Evolutionary conservation across 2,888 invertebrate species (phyloP).

Genomic region (Anaspis maculata): DNA sequence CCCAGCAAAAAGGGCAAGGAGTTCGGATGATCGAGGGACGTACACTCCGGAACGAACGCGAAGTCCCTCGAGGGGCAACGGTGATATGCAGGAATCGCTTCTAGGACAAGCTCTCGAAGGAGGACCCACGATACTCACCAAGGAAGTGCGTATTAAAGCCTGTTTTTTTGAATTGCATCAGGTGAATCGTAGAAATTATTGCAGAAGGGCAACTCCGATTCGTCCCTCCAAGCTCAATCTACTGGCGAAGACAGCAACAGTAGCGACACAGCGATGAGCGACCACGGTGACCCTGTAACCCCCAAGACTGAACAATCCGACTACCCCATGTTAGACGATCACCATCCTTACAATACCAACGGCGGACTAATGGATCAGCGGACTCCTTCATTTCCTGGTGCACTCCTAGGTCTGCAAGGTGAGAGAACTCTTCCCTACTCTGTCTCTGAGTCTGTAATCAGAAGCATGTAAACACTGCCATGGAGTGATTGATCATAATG

Average conservation of each 20-base stretch:
- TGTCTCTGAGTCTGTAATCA: neutral
- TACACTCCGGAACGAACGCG: conserved; percentile 42
- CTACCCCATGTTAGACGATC: conserved; percentile 56
- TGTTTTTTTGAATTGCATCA: conserved; percentile 2
- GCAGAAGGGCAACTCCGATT: conserved; percentile 49
- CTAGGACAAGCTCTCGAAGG: conserved; percentile 72
- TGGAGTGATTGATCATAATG: conserved; percentile 5
- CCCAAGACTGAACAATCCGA: conserved; percentile 70
- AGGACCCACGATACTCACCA: conserved; percentile 58
- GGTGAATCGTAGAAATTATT: no score
- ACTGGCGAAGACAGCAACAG: conserved; percentile 79
- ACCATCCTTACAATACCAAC: conserved; percentile 54
- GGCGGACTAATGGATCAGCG: conserved; percentile 54
- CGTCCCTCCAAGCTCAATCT: conserved; percentile 56
- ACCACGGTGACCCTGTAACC: conserved; percentile 55
- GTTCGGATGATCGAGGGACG: conserved; percentile 48
- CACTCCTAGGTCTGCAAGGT: conserved; percentile 76
- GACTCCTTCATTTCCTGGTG: conserved; percentile 69
- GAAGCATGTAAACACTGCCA: conserved; percentile 4
- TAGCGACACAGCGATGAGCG: conserved; percentile 73
- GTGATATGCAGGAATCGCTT: conserved; percentile 62
- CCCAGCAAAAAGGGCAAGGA: conserved; percentile 62
- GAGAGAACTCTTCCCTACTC: conserved; percentile 20
- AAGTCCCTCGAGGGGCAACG: conserved; percentile 55
- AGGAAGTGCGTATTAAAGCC: conserved; percentile 31